Conservation (phyloP, 1,140 invertebrate genomes). For the Ostrea denselamellosa region DNA sequence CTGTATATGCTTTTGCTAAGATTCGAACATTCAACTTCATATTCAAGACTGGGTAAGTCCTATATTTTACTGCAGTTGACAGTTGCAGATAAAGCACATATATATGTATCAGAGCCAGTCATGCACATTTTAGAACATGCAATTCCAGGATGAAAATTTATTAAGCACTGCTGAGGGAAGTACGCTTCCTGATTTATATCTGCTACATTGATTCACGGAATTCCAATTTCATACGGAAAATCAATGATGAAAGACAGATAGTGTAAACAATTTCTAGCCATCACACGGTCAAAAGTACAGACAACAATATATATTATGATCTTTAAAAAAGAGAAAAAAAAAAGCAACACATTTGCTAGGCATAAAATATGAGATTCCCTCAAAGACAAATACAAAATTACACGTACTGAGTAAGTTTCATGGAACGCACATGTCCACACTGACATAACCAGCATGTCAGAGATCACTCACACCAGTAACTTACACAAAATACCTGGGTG, state of each 20-base stretch:
- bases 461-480: neutral
- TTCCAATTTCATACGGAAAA: neutral
- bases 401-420: neutral
- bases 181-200: no score
- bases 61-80: no score
- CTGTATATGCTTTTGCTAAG: no score
- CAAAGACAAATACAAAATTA: neutral
- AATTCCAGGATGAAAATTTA: no score
- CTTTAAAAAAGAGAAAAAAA: neutral
- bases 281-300: neutral
- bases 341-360: neutral
- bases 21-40: no score
- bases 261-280: neutral
- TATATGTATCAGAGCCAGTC: no score
- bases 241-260: slow-evolving; percentile 18
- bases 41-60: no score
- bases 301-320: neutral
- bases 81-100: no score
- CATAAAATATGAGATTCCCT: neutral
- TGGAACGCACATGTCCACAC: neutral
- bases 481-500: neutral
- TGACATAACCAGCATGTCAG: neutral
- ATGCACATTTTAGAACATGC: no score
- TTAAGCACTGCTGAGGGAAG: no score
- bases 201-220: no score